These are phyloP conservation scores for Phrynocephalus vlangalii DNA, from an alignment of 2,797 vertebrate species.

Conservation along the genomic window DNA sequence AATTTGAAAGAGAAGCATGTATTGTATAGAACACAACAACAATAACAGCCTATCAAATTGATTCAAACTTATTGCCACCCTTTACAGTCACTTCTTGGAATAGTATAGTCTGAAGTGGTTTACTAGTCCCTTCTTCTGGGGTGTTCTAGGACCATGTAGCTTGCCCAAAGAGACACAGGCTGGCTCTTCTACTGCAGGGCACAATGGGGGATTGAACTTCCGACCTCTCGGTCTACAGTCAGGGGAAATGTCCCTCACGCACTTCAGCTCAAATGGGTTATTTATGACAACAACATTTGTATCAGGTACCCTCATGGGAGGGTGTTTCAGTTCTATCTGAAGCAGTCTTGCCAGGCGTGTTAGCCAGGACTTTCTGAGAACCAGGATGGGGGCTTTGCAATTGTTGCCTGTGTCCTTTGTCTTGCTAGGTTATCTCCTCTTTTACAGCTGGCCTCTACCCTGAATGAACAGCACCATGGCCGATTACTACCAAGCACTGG, in stretches of 20 bases:
- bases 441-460: conserved; percentile 50
- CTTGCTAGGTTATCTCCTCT: conserved; percentile 48
- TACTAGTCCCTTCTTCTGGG: no score
- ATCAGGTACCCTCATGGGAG: not conserved
- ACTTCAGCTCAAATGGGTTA: not conserved
- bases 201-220: no score
- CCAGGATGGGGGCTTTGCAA: not conserved
- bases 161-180: no score
- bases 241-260: not conserved
- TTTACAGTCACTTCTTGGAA: no score
- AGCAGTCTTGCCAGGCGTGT: not conserved
- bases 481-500: conserved; percentile 89
- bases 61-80: no score
- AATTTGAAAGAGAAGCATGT: not conserved
- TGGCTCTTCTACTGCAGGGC: no score
- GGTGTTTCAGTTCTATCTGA: not conserved
- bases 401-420: not conserved
- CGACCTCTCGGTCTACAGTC: not conserved
- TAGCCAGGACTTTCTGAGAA: not conserved
- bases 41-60: not conserved
- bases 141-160: no score
- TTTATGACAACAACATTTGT: not conserved
- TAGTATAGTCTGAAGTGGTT: no score
- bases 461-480: conserved; percentile 81
- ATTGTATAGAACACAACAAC: not conserved